Evolutionary conservation across 2,797 vertebrate genomes (phyloP).

Genomic region (Poeciliopsis gracilis): DNA sequence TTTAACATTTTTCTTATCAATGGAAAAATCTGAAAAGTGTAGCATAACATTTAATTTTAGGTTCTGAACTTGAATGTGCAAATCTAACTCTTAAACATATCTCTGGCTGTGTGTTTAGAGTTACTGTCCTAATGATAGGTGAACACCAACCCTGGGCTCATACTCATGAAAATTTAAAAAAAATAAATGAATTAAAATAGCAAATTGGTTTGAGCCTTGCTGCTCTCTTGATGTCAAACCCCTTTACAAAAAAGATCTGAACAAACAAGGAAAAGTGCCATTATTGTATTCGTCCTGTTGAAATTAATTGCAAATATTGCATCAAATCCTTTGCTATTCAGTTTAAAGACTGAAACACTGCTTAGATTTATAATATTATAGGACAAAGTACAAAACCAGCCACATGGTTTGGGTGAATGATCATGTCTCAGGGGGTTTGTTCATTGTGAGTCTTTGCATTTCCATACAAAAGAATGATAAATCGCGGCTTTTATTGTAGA

Average conservation of each 20-base stretch:
- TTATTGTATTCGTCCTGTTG: background rate
- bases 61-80: background rate
- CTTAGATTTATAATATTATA: background rate
- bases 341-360: background rate
- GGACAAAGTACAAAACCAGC: background rate
- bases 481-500: background rate
- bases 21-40: background rate
- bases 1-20: background rate
- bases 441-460: background rate
- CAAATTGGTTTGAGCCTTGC: background rate
- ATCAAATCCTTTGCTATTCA: background rate
- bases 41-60: background rate
- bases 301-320: background rate
- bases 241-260: background rate
- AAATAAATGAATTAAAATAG: background rate
- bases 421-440: background rate
- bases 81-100: background rate
- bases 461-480: background rate
- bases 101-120: background rate
- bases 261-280: background rate
- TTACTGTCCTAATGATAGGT: background rate
- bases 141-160: background rate
- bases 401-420: background rate
- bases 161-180: background rate
- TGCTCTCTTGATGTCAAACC: background rate